A percentile compares a stretch with the other conserved stretches of the same genome.
Evolutionary conservation across 1,140 invertebrate genomes (phyloP).

Genomic region (Charaxes varanes): DNA sequence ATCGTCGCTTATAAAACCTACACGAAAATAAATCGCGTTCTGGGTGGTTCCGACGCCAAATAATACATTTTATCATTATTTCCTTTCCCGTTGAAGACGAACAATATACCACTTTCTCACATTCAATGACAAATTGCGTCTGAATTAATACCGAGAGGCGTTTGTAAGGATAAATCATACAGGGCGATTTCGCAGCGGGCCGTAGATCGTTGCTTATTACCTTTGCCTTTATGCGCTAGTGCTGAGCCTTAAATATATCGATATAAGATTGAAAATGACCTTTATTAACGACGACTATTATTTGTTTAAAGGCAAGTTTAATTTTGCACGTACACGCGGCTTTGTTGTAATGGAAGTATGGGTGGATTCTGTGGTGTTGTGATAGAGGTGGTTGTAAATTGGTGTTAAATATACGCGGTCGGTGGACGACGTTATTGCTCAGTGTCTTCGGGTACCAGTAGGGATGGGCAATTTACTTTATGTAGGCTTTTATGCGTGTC

Average conservation of each 20-base stretch:
- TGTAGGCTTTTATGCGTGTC: conserved; percentile 21
- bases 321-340: conserved; percentile 9
- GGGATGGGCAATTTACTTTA: conserved; percentile 46
- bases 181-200: conserved; percentile 47
- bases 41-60: conserved; percentile 27
- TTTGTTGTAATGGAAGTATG: conserved; percentile 14
- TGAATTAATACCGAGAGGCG: conserved; percentile 62
- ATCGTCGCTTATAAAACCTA: conserved; percentile 17
- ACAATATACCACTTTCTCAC: conserved; percentile 69
- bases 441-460: conserved; percentile 57
- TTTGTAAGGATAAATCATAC: conserved; percentile 63
- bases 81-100: conserved; percentile 43
- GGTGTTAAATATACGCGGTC: conserved; percentile 51
- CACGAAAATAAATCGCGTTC: conserved; percentile 22
- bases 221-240: not conserved
- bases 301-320: conserved; percentile 23
- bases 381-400: conserved; percentile 20
- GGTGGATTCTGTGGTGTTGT: conserved; percentile 9
- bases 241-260: conserved; percentile 12
- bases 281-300: conserved; percentile 5
- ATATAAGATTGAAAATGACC: conserved; percentile 22
- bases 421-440: conserved; percentile 63
- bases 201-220: conserved; percentile 30
- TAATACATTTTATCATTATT: conserved; percentile 40
- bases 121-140: conserved; percentile 62